Evolutionary conservation across 2,888 invertebrate genomes (phyloP), one percentile per base, ranked within the genome.

Genomic region (Aromia moschata): DNA sequence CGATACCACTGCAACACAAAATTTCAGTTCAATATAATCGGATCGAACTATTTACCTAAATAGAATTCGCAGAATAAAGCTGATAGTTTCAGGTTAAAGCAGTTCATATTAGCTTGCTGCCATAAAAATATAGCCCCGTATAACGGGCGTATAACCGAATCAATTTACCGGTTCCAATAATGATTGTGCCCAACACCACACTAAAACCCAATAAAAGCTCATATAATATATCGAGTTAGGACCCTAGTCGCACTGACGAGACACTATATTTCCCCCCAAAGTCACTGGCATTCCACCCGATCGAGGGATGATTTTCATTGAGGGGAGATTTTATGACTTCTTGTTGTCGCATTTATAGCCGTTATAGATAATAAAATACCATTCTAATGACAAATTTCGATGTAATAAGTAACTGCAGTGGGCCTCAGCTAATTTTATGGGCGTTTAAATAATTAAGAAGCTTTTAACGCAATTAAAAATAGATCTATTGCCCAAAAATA

Each of bases 171-270:
- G 76, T 74, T 72, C 76, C 72, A 71, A 70, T 72, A 72, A 76
- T 77, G 75, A 76, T 78, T 76, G 77, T 74, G 68, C 69, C 73
- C 73, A 75, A 77, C 76, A 74, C 75, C 75, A 71, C 69, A 66
- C 72, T 77, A 80, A 79, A 79, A 78, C 77, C 77, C 78, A 79
- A 80, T 80, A 80, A 80, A 80, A 80, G 76, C 79, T 76, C 75
- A 77, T 77, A 76, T 80, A 80, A 80, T 79, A 79, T 79, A 79
- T 80, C 77, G 78, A 76, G 78, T 79, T 78, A 73, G 66, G 46
- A 59, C 62, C 64, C 62, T 58, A 56, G 58, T 51, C 62, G 56
- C 36, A 56, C 58, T 56, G 57, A 58, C 49, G 49, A 38, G 11
- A 49, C 51, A 52, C 51, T 16, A 40, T 40, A 51, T 40, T 31